Base-by-base conservation (phyloP, 2,113 vertebrate species). In the Trachemys scripta region DNA sequence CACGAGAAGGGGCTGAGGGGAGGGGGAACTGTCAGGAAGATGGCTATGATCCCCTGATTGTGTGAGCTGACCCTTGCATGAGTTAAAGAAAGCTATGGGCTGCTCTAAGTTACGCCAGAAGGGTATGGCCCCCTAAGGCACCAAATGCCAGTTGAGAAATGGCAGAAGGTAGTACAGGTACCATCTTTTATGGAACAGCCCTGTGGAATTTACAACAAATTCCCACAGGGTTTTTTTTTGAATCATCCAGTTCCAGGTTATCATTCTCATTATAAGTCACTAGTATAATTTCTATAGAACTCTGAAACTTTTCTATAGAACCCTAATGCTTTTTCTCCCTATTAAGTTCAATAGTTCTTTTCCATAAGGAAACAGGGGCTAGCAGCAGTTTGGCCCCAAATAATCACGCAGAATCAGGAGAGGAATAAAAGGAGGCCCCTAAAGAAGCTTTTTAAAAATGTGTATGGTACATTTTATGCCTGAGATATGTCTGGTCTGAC, bases 301-400 rank as follows among this genome's bases (percentile, higher is more conserved):
- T 91, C n/a, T 1, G 1, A 3, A 69, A 27, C 45, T 65, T 92
- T 95, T 90, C 65, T 88, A 27, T 1, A 81, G 42, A 8, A 90
- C 72, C 42, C 53, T 47, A 89, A 81, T 27, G 2, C 10, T 84
- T 91, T 54, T 92, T 50, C 53, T 49, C 16, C 5, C 83, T 93
- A 45, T 54, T 72, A 35, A 65, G 27, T 90, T 92, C 4, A 76
- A 13, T 54, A 2, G 0, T 13, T 78, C 27, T 88, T 5, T 29
- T 56, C 38, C 53, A 57, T 0, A 1, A 93, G 88, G 10, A 24
- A 20, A 75, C 59, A 5, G 16, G 54, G 29, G 87, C 4, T 42
- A 90, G 45, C 1, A 12, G 31, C 0, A 0, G 24, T 50, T 84
- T 91, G 85, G 45, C 76, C 25, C 88, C 8, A 0, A 2, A 31